Base-by-base conservation (phyloP, 2,113 vertebrate species). In the Bostrychus sinensis region DNA sequence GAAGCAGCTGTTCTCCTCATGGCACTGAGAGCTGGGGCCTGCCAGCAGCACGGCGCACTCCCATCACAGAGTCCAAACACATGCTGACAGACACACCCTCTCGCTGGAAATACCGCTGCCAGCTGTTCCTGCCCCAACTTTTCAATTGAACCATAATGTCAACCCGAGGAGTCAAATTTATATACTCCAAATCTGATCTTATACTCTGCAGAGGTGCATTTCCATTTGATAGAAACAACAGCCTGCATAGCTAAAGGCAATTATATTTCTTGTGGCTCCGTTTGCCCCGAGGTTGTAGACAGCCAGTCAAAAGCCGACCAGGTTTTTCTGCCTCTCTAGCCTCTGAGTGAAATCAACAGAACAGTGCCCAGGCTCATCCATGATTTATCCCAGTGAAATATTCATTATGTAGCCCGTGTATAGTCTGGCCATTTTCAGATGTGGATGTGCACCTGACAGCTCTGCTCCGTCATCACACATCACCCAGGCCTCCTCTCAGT, bases 171-270 rank as follows among this genome's bases (percentile, higher is more conserved):
- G 85, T 86, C 77, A 83, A 78, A 88, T 77, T 82, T 80, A 77
- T 81, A 81, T 71, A 66, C 68, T 75, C 62, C 67, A 80, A 75
- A 84, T 85, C 70, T 85, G 82, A 87, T 79, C 63, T 82, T 61
- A 62, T 61, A 72, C 80, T 80, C 77, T 60, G 77, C 70, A 59
- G 83, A 77, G 81, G 72, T 70, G 81, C 78, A 78, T 84, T 88
- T 86, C 82, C 77, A 86, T 88, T 85, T 86, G 87, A 89, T 89
- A 80, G 81, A 89, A 90, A 90, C 86, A 89, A 87, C 85, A 86
- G 85, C 81, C 88, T 86, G 84, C 88, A 84, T 86, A 72, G 85
- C 88, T 89, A 84, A 88, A 77, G 86, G 86, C 88, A 89, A 89
- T 90, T 90, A 90, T 87, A 87, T 84, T 85, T 88, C 84, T 88